phyloP scores from a whole-genome alignment of 2,888 invertebrate genomes.

The Carpatolechia fugitivella region DNA sequence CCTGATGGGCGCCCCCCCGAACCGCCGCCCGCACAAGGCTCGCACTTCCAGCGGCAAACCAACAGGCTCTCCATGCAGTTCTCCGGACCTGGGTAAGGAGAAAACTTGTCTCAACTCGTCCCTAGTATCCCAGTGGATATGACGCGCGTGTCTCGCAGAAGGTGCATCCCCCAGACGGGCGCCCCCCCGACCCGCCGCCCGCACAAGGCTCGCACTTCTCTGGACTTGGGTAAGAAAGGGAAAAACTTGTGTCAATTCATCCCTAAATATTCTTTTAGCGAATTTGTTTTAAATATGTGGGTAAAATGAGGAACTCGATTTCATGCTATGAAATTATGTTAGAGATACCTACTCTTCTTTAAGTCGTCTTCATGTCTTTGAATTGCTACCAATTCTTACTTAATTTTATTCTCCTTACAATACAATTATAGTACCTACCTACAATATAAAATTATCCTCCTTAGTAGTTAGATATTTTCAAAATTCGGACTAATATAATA shows the following conservation, averaged over 20 bases:
- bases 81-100: slow-evolving; percentile 87
- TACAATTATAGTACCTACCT: too few relatives aligned
- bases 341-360: too few relatives aligned
- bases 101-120: not conserved
- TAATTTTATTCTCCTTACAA: too few relatives aligned
- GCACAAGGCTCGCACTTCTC: slow-evolving; percentile 73
- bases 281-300: too few relatives aligned
- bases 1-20: slow-evolving; percentile 47
- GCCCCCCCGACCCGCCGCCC: slow-evolving; percentile 50
- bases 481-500: too few relatives aligned
- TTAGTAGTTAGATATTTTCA: too few relatives aligned
- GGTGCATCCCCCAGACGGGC: slow-evolving; percentile 50
- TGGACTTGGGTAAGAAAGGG: slow-evolving; percentile 83
- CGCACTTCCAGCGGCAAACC: slow-evolving; percentile 76
- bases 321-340: too few relatives aligned
- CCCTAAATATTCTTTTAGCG: too few relatives aligned
- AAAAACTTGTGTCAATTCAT: not conserved
- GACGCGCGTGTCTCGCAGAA: slow-evolving; percentile 54
- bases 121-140: not conserved
- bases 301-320: too few relatives aligned
- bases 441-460: too few relatives aligned
- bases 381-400: too few relatives aligned
- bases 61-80: slow-evolving; percentile 92
- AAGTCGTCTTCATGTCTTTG: too few relatives aligned
- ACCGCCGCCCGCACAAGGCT: slow-evolving; percentile 41